Conservation (phyloP, 2,113 vertebrate genomes). For the Pygoscelis antarcticus region DNA sequence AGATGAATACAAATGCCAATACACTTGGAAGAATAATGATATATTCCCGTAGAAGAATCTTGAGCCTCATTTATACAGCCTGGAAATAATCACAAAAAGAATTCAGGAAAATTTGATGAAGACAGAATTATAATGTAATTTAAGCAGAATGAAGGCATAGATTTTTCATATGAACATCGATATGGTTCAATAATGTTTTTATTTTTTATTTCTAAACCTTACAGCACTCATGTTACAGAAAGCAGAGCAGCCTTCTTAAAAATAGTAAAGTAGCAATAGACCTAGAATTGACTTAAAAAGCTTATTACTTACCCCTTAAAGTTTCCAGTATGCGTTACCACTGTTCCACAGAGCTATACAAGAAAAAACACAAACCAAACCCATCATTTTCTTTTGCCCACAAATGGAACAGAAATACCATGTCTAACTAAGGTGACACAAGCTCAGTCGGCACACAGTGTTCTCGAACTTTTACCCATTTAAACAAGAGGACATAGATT, state of each 20-base stretch:
- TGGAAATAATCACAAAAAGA: conserved; percentile 53
- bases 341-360: conserved; percentile 74
- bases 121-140: not conserved
- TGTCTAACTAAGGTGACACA: not conserved
- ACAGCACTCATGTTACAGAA: not conserved
- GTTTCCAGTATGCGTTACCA: conserved; percentile 75
- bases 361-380: not conserved
- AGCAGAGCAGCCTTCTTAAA: not conserved
- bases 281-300: not conserved
- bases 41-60: not conserved
- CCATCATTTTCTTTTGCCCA: not conserved
- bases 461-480: not conserved
- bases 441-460: not conserved
- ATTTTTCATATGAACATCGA: not conserved
- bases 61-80: conserved; percentile 25
- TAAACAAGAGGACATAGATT: not conserved
- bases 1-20: conserved; percentile 12
- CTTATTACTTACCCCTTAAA: conserved; percentile 54
- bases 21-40: not conserved
- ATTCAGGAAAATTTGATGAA: not conserved
- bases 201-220: not conserved
- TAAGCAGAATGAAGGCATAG: not conserved
- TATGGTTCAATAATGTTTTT: not conserved
- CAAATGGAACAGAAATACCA: not conserved
- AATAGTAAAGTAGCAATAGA: not conserved